Percentiles rank a stretch among this genome's conserved stretches.
Conservation (phyloP, 2,888 invertebrate genomes). For the Endotricha flammealis region DNA sequence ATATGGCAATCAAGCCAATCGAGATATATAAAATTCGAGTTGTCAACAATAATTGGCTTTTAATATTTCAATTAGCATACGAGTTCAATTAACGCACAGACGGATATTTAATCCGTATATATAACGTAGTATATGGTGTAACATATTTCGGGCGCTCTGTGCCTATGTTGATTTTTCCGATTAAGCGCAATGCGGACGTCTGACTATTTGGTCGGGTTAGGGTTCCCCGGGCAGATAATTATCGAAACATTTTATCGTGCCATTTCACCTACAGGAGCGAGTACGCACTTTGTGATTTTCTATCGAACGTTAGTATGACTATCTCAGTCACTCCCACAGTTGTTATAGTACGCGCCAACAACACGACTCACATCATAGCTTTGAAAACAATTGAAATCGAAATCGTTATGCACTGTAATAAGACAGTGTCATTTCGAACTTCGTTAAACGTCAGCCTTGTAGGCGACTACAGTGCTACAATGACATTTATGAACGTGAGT, state of each 20-base stretch:
- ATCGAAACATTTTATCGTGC: background rate
- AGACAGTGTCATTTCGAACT: no score
- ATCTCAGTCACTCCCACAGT: no score
- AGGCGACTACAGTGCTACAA: no score
- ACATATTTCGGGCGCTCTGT: conserved; percentile 12
- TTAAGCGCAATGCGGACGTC: conserved; percentile 59
- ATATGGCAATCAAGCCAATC: no score
- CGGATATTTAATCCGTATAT: background rate
- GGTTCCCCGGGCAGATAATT: conserved; percentile 32
- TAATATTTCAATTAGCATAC: background rate
- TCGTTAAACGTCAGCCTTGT: no score
- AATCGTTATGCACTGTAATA: no score
- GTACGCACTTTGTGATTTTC: background rate
- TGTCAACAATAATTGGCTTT: conserved; percentile 1
- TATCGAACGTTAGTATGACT: no score
- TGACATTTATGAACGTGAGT: no score
- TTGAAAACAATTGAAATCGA: no score
- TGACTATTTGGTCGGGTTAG: conserved; percentile 33
- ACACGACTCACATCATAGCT: no score
- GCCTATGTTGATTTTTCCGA: conserved; percentile 62
- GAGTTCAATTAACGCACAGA: conserved; percentile 5
- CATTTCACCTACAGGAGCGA: background rate
- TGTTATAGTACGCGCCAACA: no score
- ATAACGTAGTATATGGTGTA: background rate
- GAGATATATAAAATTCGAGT: no score